These are phyloP conservation scores for Ptychoptera contaminata DNA, from an alignment of 2,888 invertebrate genomes.

Conservation along the genomic window DNA sequence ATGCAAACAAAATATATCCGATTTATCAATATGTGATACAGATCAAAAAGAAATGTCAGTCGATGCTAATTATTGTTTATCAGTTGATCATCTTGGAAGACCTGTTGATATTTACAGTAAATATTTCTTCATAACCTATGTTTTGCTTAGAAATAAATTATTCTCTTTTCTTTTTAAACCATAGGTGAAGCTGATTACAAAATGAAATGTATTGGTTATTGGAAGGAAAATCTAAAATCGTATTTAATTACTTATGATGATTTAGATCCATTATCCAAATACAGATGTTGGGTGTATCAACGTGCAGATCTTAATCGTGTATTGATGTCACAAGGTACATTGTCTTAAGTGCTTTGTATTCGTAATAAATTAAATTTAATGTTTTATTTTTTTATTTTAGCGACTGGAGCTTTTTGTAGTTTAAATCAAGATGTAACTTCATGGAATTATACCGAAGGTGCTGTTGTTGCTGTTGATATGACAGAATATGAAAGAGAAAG, in stretches of 20 bases:
- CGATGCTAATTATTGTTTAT: constrained; percentile 89
- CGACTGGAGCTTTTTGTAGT: constrained; percentile 83
- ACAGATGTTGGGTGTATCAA: constrained; percentile 97
- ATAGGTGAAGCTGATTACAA: constrained; percentile 74
- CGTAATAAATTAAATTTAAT: not conserved
- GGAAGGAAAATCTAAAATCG: constrained; percentile 95
- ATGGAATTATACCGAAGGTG: constrained; percentile 79
- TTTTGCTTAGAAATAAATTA: constrained; percentile 16
- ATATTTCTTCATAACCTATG: constrained; percentile 17
- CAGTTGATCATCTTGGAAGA: constrained; percentile 88
- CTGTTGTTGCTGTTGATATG: constrained; percentile 81
- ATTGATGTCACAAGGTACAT: constrained; percentile 47
- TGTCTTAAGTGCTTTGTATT: not conserved
- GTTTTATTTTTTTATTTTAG: constrained; percentile 22
- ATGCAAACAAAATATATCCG: constrained; percentile 87
- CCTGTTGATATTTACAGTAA: constrained; percentile 83
- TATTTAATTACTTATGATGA: constrained; percentile 93
- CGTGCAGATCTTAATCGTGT: constrained; percentile 83
- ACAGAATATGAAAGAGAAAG: constrained; percentile 84
- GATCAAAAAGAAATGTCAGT: constrained; percentile 89
- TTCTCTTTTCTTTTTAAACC: constrained; percentile 15
- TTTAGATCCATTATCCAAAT: constrained; percentile 86
- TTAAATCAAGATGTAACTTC: constrained; percentile 80
- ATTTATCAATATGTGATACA: constrained; percentile 88
- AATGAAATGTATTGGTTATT: constrained; percentile 94